A percentile compares a stretch with the other conserved stretches of the same genome.
Conservation (phyloP, 2,888 invertebrate species). For the Torymus auratus region DNA sequence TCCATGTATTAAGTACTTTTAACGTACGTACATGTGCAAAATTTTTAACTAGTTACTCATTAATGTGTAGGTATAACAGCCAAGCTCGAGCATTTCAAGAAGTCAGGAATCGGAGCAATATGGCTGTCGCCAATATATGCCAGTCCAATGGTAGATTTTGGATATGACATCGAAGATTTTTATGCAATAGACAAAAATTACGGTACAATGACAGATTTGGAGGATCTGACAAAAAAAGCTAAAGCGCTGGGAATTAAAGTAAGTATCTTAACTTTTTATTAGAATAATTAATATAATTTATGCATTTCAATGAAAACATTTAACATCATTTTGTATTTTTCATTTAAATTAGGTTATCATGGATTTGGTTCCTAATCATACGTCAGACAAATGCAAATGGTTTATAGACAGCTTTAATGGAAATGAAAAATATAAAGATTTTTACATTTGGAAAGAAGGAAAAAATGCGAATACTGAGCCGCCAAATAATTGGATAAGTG, state of each 20-base stretch:
- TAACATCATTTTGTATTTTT: slow-evolving; percentile 64
- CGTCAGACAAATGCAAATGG: slow-evolving; percentile 79
- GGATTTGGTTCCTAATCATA: slow-evolving; percentile 82
- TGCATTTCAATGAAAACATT: neutral
- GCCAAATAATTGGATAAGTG: slow-evolving; percentile 78
- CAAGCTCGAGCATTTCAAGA: slow-evolving; percentile 81
- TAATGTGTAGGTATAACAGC: slow-evolving; percentile 78
- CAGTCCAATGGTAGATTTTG: slow-evolving; percentile 91
- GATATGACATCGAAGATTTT: slow-evolving; percentile 91
- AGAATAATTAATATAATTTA: neutral
- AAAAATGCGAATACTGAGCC: slow-evolving; percentile 62
- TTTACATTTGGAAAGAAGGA: slow-evolving; percentile 78
- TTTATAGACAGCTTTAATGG: slow-evolving; percentile 75
- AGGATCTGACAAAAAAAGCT: slow-evolving; percentile 79
- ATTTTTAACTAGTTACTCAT: no score
- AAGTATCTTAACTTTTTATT: slow-evolving; percentile 64
- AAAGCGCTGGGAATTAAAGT: slow-evolving; percentile 79
- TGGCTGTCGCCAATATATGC: slow-evolving; percentile 92
- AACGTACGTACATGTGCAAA: no score
- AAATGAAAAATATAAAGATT: slow-evolving; percentile 75
- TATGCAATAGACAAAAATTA: slow-evolving; percentile 84
- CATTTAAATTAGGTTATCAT: slow-evolving; percentile 78
- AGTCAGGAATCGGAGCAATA: slow-evolving; percentile 85
- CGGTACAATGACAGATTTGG: slow-evolving; percentile 86
- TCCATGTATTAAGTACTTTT: no score